Evolutionary conservation across 2,888 invertebrate species (phyloP), one percentile per base, ranked within the genome.

Genomic region (Meloe dianella): DNA sequence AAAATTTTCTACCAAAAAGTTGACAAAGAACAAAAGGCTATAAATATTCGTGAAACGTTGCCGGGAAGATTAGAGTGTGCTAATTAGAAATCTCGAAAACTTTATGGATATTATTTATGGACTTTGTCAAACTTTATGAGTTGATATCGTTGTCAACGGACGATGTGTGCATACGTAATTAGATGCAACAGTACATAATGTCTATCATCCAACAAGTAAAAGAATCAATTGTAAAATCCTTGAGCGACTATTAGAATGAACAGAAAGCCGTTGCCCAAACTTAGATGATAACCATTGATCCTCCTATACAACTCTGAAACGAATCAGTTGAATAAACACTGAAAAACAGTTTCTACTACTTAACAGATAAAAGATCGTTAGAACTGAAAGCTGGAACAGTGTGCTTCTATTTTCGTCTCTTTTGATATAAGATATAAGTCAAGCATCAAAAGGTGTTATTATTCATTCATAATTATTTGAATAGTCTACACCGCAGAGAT

Each of bases 241-340:
- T 38, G 17, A 41, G n/a, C n/a, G n/a, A n/a, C 41, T 41, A 8
- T 41, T 41, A 41, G 5, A 41, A 17, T n/a, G 14, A 38, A 38
- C n/a, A 41, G 41, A 41, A 41, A 7, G 17, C n/a, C 17, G 10
- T 41, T 41, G 4, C 5, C n/a, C 17, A n/a, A 41, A 41, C n/a
- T 41, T 41, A 54, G 54, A 24, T 54, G 54, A 54, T 54, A 54
- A 54, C 54, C 24, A 54, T 54, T 54, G 54, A 54, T 54, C 24
- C 54, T 24, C 54, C 54, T 24, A 22, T 24, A 24, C 24, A 54
- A 24, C 24, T 24, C 24, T 54, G 12, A 14, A 54, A 54, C 54
- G 20, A 54, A 22, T 54, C 54, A 54, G 22, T 12, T 6, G 12
- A 54, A 10, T 54, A 54, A 54, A 54, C 54, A 24, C 24, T 14